Base-by-base conservation (phyloP, 2,888 invertebrate species). In the Brassicogethes aeneus region DNA sequence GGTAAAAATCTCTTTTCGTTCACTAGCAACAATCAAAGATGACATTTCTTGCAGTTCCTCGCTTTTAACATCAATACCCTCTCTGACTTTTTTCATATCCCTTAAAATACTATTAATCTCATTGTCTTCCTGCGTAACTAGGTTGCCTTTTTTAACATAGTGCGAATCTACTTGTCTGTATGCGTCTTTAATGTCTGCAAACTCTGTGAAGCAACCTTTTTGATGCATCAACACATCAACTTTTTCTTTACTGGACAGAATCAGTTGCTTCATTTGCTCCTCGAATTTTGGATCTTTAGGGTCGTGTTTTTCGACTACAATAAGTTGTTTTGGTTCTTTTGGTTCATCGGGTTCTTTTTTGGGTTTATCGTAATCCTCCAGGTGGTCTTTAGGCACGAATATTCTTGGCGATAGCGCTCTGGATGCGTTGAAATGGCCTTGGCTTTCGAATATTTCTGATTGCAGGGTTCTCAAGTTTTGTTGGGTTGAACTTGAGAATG, bases 351-450 rank as follows among this genome's bases (percentile, higher is more conserved):
- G 36, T 31, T 33, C 31, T 8, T 38, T 31, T 14, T 29, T 35
- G 3, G 16, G 7, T 29, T 23, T 12, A 17, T 39, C 38, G 8
- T 32, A 36, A n/a, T 48, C 42, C 29, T 42, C 37, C 31, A 42
- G 13, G 37, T 40, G 1, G 10, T 14, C 15, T 17, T 38, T 43
- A 0, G 68, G 68, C 23, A 67, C 57, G 43, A 54, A 66, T 17
- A 65, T 54, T 1, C 56, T 49, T 2, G 65, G 65, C 0, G 66
- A 64, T 41, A 50, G 56, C 0, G 62, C 56, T 37, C 63, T 49
- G 29, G 56, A 55, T 1, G 66, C 66, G 42, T 62, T 63, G 42
- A 62, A 68, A 46, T 68, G 68, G 1, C 68, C 68, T 43, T 65
- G 59, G 41, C 65, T 64, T 52, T 65, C 65, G 43, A 68, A 68